These are phyloP conservation scores for Blera fallax DNA, from an alignment of 2,888 invertebrate species.

Conservation along the genomic window DNA sequence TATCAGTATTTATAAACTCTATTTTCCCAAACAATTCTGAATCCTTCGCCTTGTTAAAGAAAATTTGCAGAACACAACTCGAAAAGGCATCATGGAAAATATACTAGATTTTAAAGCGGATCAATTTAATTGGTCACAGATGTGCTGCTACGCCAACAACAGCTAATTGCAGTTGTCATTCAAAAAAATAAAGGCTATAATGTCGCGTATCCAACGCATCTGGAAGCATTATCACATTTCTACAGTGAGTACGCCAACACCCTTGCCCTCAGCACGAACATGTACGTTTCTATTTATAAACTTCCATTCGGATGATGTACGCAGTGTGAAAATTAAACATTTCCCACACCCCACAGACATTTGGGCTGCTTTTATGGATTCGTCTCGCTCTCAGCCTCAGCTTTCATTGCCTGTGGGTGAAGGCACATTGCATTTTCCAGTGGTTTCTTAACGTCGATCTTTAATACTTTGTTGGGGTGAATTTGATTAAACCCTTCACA, in stretches of 20 bases:
- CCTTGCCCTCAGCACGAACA: background rate
- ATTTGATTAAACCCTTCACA: background rate
- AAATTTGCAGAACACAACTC: background rate
- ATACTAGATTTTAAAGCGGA: background rate
- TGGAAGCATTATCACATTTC: background rate
- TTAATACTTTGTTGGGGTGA: constrained; percentile 1
- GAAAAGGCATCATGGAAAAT: background rate
- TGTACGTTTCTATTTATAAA: background rate
- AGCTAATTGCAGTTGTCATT: constrained; percentile 23
- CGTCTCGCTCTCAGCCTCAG: background rate
- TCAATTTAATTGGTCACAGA: constrained; percentile 27
- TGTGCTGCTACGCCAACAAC: constrained; percentile 8
- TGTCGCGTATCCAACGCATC: background rate
- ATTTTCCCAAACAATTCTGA: background rate
- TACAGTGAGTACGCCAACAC: background rate
- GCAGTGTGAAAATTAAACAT: constrained; percentile 7
- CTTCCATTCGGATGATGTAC: background rate
- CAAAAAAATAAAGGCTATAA: constrained; percentile 11
- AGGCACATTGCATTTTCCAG: background rate
- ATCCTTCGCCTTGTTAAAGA: background rate
- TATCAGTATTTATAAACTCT: too few species aligned
- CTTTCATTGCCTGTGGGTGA: background rate
- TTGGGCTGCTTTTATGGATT: background rate
- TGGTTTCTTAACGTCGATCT: background rate
- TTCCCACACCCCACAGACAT: constrained; percentile 11